Evolutionary conservation across 2,888 invertebrate genomes (phyloP).

Genomic region (Perdita meconis): DNA sequence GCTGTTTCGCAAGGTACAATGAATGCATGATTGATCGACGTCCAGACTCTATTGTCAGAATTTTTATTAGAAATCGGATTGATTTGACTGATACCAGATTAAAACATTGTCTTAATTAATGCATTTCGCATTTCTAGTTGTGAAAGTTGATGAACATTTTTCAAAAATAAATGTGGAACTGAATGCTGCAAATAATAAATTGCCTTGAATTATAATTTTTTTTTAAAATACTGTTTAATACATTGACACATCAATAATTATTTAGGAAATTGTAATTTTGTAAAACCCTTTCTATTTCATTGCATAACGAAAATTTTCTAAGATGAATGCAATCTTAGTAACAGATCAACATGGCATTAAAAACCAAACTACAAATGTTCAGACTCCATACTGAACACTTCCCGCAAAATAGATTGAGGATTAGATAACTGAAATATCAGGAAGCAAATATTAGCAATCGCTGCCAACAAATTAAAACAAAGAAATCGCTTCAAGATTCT

Average conservation of each 20-base stretch:
- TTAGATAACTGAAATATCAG: neutral
- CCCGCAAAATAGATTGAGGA: neutral
- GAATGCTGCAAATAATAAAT: neutral
- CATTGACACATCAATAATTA: neutral
- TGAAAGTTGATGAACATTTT: too few relatives aligned
- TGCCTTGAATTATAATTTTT: neutral
- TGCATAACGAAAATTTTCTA: too few relatives aligned
- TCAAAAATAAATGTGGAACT: neutral
- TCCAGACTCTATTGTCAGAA: slow-evolving; percentile 10
- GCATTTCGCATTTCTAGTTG: neutral
- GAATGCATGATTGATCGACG: slow-evolving; percentile 29
- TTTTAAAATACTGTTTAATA: neutral
- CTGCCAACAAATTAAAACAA: neutral
- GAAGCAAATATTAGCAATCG: neutral
- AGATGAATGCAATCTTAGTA: too few relatives aligned
- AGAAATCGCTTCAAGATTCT: too few relatives aligned
- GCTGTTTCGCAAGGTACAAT: slow-evolving; percentile 36
- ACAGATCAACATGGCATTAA: too few relatives aligned
- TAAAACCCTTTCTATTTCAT: too few relatives aligned
- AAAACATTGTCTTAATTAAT: neutral
- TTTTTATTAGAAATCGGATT: neutral
- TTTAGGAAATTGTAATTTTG: too few relatives aligned
- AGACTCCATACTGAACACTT: neutral
- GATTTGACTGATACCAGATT: neutral
- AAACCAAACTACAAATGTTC: neutral